Conservation (phyloP, 2,113 vertebrate species). For the Canis aureus region DNA sequence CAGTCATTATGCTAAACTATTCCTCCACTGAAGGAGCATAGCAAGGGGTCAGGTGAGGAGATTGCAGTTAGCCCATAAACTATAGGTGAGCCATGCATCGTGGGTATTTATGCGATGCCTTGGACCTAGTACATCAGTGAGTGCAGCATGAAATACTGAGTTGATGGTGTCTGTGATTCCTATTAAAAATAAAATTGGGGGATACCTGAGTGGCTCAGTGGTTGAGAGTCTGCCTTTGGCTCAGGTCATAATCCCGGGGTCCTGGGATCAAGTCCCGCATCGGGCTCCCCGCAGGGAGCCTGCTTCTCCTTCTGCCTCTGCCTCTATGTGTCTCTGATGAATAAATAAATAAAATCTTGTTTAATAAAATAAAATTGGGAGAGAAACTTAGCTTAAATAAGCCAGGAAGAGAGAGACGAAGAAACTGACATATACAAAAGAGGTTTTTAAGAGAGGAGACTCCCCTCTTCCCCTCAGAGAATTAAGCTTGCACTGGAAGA, state of each 20-base stretch:
- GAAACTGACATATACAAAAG: not conserved
- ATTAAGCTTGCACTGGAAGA: not conserved
- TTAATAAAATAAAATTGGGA: not conserved
- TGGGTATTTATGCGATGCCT: not conserved
- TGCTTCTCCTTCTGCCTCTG: too few relatives aligned
- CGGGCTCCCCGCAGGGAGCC: too few relatives aligned
- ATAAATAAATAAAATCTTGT: too few relatives aligned
- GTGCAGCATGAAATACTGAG: not conserved
- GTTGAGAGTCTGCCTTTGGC: too few relatives aligned
- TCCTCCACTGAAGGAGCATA: too few relatives aligned
- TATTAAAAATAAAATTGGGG: not conserved
- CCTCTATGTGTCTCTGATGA: too few relatives aligned
- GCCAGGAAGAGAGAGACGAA: not conserved
- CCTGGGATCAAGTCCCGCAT: too few relatives aligned
- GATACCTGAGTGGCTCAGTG: too few relatives aligned
- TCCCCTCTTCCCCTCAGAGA: not conserved
- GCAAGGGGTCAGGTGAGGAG: rapidly evolving
- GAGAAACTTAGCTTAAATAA: not conserved
- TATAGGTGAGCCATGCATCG: not conserved
- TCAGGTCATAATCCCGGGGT: too few relatives aligned
- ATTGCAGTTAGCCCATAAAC: not conserved
- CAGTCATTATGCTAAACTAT: not conserved
- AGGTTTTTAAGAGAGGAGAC: not conserved
- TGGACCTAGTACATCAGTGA: not conserved
- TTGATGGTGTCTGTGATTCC: not conserved